phyloP scores from a whole-genome alignment of 2,113 vertebrate genomes.

The Rhinogobius similis region DNA sequence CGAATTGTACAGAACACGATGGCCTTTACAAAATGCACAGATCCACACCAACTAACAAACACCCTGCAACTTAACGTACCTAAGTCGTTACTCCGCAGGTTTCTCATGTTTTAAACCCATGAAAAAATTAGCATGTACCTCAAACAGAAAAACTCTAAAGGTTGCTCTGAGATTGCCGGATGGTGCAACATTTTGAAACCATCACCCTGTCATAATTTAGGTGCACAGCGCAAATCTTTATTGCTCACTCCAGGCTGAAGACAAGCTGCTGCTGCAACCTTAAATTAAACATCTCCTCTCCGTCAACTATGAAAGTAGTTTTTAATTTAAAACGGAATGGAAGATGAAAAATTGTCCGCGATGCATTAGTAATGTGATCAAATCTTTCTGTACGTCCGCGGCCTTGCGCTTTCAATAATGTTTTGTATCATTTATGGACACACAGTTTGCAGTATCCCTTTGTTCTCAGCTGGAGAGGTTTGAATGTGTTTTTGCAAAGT shows the following conservation, averaged over 20 bases:
- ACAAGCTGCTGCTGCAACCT: background rate
- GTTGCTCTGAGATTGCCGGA: slow-evolving; percentile 18
- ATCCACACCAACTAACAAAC: background rate
- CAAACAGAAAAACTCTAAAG: slow-evolving; percentile 19
- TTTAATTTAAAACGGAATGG: slow-evolving; percentile 21
- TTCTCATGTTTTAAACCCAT: background rate
- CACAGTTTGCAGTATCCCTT: background rate
- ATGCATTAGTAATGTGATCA: slow-evolving; percentile 13
- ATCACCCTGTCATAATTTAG: background rate
- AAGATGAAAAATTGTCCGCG: slow-evolving; percentile 18
- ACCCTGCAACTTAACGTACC: background rate
- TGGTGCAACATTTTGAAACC: slow-evolving; percentile 49
- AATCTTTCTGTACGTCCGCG: slow-evolving; percentile 1
- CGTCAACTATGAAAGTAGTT: background rate
- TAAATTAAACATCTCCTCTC: slow-evolving; percentile 33
- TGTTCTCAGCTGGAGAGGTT: background rate
- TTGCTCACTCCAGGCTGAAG: background rate
- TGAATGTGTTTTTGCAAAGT: background rate
- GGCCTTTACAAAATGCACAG: background rate
- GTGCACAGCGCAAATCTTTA: background rate
- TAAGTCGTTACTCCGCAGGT: background rate
- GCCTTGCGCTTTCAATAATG: background rate
- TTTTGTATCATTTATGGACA: slow-evolving; percentile 13
- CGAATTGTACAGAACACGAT: background rate
- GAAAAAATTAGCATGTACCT: slow-evolving; percentile 4